Evolutionary conservation across 2,797 vertebrate species (phyloP).

Genomic region (Saguinus oedipus): DNA sequence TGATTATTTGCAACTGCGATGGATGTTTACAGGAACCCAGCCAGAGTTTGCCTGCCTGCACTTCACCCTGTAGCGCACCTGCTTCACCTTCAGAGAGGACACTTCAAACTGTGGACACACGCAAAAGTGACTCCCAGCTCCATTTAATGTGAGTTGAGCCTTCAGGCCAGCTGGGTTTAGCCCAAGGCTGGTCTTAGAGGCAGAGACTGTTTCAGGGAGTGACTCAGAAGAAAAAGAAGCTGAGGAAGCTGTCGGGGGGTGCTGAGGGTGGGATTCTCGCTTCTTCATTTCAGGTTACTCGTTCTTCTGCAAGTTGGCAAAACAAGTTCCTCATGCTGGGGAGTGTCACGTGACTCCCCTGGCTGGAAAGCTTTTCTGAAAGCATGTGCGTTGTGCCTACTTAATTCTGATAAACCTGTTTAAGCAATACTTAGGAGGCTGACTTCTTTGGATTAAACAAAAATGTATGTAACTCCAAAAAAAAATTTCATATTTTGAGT

Average conservation of each 20-base stretch:
- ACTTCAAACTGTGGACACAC: not conserved
- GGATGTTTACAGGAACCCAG: conserved; percentile 58
- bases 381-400: conserved; percentile 67
- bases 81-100: conserved; percentile 6
- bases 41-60: conserved; percentile 34
- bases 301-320: conserved; percentile 36
- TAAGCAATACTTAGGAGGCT: conserved; percentile 85
- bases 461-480: conserved; percentile 54
- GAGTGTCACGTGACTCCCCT: conserved; percentile 34
- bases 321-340: not conserved
- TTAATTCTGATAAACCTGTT: conserved; percentile 76
- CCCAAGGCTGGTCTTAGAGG: conserved; percentile 56
- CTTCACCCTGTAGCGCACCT: not conserved
- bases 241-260: not conserved
- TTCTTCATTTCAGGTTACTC: not conserved
- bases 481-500: not conserved
- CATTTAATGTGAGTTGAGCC: conserved; percentile 58
- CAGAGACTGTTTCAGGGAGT: conserved; percentile 69
- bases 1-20: not conserved
- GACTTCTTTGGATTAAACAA: conserved; percentile 80
- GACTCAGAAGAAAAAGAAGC: conserved; percentile 53
- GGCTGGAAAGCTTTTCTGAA: conserved; percentile 69
- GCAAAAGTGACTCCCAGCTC: not conserved
- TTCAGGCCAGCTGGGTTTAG: conserved; percentile 14
- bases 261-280: not conserved